Base-by-base conservation (phyloP, 2,888 invertebrate genomes). In the Nymphalis polychloros region DNA sequence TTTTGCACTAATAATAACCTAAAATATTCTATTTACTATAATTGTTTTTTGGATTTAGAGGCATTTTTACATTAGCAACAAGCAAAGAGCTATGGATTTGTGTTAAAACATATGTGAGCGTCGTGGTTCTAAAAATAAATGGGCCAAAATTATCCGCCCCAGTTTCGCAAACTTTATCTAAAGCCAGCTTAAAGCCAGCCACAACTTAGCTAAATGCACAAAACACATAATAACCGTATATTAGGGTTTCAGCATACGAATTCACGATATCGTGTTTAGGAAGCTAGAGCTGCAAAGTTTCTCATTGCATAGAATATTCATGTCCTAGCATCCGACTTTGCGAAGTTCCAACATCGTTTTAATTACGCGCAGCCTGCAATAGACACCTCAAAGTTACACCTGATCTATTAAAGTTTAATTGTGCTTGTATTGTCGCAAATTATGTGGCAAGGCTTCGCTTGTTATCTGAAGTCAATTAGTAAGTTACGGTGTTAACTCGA, bases 391-490 rank as follows among this genome's bases (percentile, higher is more conserved):
- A 62, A 52, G 50, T 65, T 65, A 72, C 72, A 71, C 70, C 71
- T 70, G 73, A 70, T 72, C 73, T 72, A 74, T 77, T 76, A 75
- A 75, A 76, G 68, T 77, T 76, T 73, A 75, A 77, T 74, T 71
- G 67, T 62, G 57, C 64, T 67, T 68, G 61, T 68, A 66, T 13
- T 23, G 57, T 31, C 50, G 48, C 49, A 49, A 61, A 61, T 61
- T 61, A 49, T 27, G 31, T 31, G 27, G 27, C 46, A 57, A n/a
- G 1, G 41, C 41, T 57, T 35, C 41, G 19, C 57, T 19, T 5
- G 27, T 19, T 57, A 57, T 27, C 35, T 27, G 57, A 31, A 57
- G 57, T 57, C 57, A 41, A 57, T 41, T 57, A 57, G 27, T 57
- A 41, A 57, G 57, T 57, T 57, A 41, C 57, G 41, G 41, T 41